Evolutionary conservation across 2,113 vertebrate species (phyloP), one percentile per base, ranked within the genome.

Genomic region (Isurus oxyrinchus): DNA sequence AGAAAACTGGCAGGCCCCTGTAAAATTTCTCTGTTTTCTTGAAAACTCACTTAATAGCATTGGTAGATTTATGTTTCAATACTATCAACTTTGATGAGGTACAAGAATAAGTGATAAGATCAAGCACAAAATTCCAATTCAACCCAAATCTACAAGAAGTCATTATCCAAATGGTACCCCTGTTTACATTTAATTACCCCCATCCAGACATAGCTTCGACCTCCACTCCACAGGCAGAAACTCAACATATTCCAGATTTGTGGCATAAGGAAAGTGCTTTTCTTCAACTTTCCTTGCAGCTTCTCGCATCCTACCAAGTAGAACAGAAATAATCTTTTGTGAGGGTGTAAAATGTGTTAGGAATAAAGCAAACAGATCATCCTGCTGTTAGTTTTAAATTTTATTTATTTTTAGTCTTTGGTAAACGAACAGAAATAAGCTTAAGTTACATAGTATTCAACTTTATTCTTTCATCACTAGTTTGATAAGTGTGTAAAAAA

Each of bases 151-250:
- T 23, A 53, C 66, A 95, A 76, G 49, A 95, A 72, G 44, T 44
- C 67, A 67, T 95, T 49, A 67, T 67, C 93, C 67, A 95, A 93
- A 72, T 19, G 63, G 67, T 95, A 72, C 66, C 67, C 94, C 23
- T 95, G 94, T 95, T 95, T 95, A 95, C 94, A 87, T 91, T 84
- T 96, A 96, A 93, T 87, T 98, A 99, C 99, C 99, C 99, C 99
- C 99, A 96, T 99, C 99, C 40, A 99, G 98, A 91, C 98, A 97
- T 69, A 99, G 98, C 97, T 99, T 99, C 40, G 99, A 99, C 86
- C 99, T 98, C 99, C 99, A 99, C 96, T 99, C 99, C 61, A 99
- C 99, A 0, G 99, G 99, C 57, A 99, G 98, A 97, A 99, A 99
- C 97, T 99, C 99, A 96, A 99, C 99, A 4, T 99, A 99, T 96